phyloP scores from a whole-genome alignment of 2,113 vertebrate species.

The Muscicapa adusta region DNA sequence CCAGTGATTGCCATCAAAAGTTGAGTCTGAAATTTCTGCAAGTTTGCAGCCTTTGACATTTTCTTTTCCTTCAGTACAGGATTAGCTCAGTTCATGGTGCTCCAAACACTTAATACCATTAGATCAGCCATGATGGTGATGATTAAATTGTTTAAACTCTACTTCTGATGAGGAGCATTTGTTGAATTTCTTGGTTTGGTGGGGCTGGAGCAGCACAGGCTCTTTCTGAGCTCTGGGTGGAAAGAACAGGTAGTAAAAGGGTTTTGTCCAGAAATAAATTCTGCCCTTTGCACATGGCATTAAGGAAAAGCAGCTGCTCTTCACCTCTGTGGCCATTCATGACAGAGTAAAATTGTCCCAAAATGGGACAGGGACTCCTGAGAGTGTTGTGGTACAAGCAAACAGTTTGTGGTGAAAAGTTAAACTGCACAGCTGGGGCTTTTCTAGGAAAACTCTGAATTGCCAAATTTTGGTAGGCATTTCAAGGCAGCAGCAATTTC shows the following conservation, averaged over 20 bases:
- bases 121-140: neutral
- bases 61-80: neutral
- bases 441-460: neutral
- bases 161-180: neutral
- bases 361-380: neutral
- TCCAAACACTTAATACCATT: neutral
- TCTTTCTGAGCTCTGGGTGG: neutral
- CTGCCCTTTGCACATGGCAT: neutral
- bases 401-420: neutral
- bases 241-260: neutral
- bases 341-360: neutral
- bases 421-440: neutral
- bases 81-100: neutral
- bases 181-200: neutral
- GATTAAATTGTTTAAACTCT: neutral
- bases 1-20: neutral
- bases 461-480: neutral
- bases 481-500: neutral
- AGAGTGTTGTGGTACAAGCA: neutral
- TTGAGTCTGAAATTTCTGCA: neutral
- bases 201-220: neutral
- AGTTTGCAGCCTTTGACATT: neutral
- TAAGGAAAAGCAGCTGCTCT: neutral
- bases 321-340: rapidly evolving
- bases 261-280: neutral